phyloP scores from a whole-genome alignment of 2,888 invertebrate genomes.

The Andrena marginata region DNA sequence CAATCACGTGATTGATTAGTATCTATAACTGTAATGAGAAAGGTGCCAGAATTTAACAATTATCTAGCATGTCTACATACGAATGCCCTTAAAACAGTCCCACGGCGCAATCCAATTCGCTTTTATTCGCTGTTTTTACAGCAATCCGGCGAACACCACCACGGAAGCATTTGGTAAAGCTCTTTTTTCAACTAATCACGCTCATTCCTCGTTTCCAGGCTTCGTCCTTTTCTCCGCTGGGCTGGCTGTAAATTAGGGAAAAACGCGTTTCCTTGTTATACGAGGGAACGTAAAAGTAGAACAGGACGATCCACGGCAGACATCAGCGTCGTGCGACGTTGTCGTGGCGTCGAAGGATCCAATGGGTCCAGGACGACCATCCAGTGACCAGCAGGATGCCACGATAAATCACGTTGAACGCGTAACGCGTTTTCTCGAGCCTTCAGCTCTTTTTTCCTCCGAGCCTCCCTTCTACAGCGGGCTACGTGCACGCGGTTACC shows the following conservation, averaged over 20 bases:
- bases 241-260: conserved; percentile 68
- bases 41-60: not conserved
- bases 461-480: not conserved
- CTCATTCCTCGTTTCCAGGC: conserved; percentile 65
- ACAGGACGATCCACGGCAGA: conserved; percentile 35
- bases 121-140: not conserved
- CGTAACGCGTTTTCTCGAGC: conserved; percentile 58
- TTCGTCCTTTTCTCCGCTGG: conserved; percentile 19
- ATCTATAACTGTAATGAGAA: too few species aligned
- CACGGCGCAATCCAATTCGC: not conserved
- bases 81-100: not conserved
- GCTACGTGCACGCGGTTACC: conserved; percentile 29
- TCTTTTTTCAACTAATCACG: conserved; percentile 52
- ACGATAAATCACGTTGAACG: conserved; percentile 67
- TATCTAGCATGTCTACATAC: not conserved
- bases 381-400: conserved; percentile 31
- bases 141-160: not conserved
- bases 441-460: conserved; percentile 43
- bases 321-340: conserved; percentile 35
- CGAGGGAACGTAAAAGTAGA: conserved; percentile 49
- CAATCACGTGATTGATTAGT: too few species aligned
- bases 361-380: conserved; percentile 49
- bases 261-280: conserved; percentile 39
- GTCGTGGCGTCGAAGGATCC: conserved; percentile 60
- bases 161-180: not conserved